Percentiles rank a stretch among this genome's conserved stretches.
phyloP scores from a whole-genome alignment of 2,888 invertebrate species.

The Leptogaster cylindrica region DNA sequence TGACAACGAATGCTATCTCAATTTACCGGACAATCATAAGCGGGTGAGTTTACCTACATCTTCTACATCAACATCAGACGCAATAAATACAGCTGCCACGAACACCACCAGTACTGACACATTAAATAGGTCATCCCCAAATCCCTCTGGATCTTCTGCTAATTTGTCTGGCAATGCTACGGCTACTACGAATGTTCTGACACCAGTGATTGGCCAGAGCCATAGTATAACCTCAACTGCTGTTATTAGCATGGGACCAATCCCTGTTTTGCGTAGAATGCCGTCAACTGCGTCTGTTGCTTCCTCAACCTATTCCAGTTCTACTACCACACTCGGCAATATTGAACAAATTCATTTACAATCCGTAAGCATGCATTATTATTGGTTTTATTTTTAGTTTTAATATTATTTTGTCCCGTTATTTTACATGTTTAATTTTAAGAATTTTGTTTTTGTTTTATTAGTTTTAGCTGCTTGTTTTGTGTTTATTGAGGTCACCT shows the following conservation, averaged over 20 bases:
- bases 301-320: constrained; percentile 64
- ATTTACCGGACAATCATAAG: constrained; percentile 97
- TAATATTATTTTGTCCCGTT: constrained; percentile 5
- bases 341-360: constrained; percentile 63
- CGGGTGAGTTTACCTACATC: constrained; percentile 78
- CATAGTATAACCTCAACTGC: constrained; percentile 41
- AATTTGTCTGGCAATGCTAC: constrained; percentile 22
- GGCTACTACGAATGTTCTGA: constrained; percentile 50
- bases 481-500: constrained; percentile 15
- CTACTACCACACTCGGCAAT: constrained; percentile 60
- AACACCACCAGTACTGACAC: constrained; percentile 46
- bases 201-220: constrained; percentile 53
- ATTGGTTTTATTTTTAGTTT: constrained; percentile 46
- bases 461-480: constrained; percentile 40
- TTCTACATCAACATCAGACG: constrained; percentile 50
- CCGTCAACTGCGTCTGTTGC: constrained; percentile 63
- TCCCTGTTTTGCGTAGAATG: constrained; percentile 62
- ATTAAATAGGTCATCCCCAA: constrained; percentile 50
- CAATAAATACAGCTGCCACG: constrained; percentile 54
- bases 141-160: constrained; percentile 55
- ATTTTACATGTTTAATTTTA: constrained; percentile 19
- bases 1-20: constrained; percentile 98
- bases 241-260: constrained; percentile 54
- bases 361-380: constrained; percentile 60
- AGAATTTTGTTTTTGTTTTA: constrained; percentile 17